phyloP scores from a whole-genome alignment of 2,797 vertebrate species.

The Acanthopagrus latus region DNA sequence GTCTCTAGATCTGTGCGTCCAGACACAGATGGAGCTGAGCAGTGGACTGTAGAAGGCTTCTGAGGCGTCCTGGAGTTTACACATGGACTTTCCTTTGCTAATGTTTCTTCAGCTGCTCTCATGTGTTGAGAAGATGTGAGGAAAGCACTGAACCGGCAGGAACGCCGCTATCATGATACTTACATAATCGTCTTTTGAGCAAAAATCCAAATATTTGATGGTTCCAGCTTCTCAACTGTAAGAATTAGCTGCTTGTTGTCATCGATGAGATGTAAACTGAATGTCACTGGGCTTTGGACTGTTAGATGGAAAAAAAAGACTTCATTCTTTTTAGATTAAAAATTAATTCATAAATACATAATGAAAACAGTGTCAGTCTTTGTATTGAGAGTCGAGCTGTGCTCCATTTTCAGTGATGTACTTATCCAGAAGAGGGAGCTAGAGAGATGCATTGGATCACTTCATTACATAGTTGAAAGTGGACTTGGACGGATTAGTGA shows the following conservation, averaged over 20 bases:
- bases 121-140: neutral
- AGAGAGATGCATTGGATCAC: conserved; percentile 27
- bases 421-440: conserved; percentile 70
- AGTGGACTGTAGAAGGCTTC: conserved; percentile 32
- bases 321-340: neutral
- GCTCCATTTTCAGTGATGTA: neutral
- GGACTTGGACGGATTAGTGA: neutral
- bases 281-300: neutral
- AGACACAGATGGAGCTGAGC: conserved; percentile 29
- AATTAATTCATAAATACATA: neutral
- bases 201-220: neutral
- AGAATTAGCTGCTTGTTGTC: neutral
- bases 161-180: neutral
- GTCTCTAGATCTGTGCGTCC: neutral
- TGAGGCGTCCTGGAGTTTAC: conserved; percentile 20
- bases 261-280: neutral
- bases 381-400: neutral
- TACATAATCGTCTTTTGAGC: neutral
- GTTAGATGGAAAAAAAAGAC: neutral
- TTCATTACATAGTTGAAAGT: neutral
- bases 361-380: neutral
- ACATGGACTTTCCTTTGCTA: neutral
- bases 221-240: neutral
- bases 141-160: neutral
- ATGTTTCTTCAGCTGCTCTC: conserved; percentile 10